Percentiles rank a stretch among this genome's conserved stretches.
Evolutionary conservation across 2,797 vertebrate species (phyloP).

Genomic region (Ctenosaura bakeri): DNA sequence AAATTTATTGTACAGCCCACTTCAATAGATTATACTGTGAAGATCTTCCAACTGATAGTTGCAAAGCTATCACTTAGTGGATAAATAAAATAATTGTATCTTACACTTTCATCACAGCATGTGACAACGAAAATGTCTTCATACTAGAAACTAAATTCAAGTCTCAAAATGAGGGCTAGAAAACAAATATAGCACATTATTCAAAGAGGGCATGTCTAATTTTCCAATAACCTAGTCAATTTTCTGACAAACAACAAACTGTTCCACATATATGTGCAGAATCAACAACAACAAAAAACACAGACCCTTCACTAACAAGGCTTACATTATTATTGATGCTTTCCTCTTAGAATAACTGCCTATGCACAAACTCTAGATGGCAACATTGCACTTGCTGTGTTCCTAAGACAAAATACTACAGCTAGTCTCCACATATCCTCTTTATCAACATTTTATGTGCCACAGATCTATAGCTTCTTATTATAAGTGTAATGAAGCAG

Average conservation of each 20-base stretch:
- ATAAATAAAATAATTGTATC: slow-evolving; percentile 36
- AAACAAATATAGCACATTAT: slow-evolving; percentile 18
- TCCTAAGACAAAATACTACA: slow-evolving; percentile 69
- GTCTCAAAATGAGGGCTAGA: not conserved
- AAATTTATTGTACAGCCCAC: not conserved
- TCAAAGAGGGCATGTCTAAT: slow-evolving; percentile 37
- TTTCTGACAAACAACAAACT: slow-evolving; percentile 57
- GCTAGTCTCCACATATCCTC: slow-evolving; percentile 77
- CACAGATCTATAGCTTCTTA: slow-evolving; percentile 91
- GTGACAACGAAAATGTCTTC: slow-evolving; percentile 55
- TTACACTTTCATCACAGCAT: slow-evolving; percentile 34
- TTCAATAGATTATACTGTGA: slow-evolving; percentile 25
- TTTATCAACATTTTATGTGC: slow-evolving; percentile 87
- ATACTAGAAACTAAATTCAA: slow-evolving; percentile 53
- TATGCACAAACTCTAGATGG: slow-evolving; percentile 89
- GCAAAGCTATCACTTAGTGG: slow-evolving; percentile 8
- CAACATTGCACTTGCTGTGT: slow-evolving; percentile 89
- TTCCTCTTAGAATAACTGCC: slow-evolving; percentile 75
- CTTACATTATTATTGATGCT: slow-evolving; percentile 40
- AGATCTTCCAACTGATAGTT: slow-evolving; percentile 32
- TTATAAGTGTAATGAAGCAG: slow-evolving; percentile 94
- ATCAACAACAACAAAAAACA: slow-evolving; percentile 54
- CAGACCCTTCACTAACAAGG: slow-evolving; percentile 46
- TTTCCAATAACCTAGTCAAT: slow-evolving; percentile 54
- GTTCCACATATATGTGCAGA: not conserved